Percentiles rank a stretch among this genome's conserved stretches.
These are phyloP conservation scores for Adelognathus sp. DNA, from an alignment of 2,888 invertebrate species.

Conservation along the genomic window DNA sequence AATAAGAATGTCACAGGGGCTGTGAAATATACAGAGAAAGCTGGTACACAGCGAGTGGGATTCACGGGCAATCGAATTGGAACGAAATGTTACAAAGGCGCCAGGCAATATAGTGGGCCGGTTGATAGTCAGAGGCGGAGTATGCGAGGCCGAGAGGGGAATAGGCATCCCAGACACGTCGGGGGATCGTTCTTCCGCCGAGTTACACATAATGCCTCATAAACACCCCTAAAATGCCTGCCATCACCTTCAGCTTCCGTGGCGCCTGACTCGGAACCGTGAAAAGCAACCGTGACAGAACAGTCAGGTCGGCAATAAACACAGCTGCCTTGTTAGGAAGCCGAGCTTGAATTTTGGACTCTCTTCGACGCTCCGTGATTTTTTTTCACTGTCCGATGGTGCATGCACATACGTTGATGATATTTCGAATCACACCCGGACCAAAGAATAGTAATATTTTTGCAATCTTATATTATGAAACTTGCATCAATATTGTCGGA, in stretches of 20 bases:
- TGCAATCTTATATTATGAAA: too few relatives aligned
- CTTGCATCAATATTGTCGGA: too few relatives aligned
- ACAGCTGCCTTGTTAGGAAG: slow-evolving; percentile 73
- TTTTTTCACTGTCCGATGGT: not conserved
- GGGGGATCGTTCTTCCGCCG: slow-evolving; percentile 78
- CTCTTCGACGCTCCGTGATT: not conserved
- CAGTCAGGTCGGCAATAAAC: slow-evolving; percentile 76
- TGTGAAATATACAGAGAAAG: not conserved
- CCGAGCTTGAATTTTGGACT: slow-evolving; percentile 3
- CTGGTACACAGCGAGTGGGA: slow-evolving; percentile 12
- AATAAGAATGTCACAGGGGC: not conserved
- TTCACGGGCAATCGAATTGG: slow-evolving; percentile 38
- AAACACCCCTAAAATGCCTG: slow-evolving; percentile 80
- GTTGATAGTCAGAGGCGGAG: slow-evolving; percentile 17
- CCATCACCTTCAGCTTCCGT: slow-evolving; percentile 74
- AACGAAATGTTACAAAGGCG: slow-evolving; percentile 24
- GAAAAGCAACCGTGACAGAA: slow-evolving; percentile 65
- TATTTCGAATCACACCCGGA: too few relatives aligned
- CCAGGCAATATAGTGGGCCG: slow-evolving; percentile 17
- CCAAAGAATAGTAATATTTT: too few relatives aligned
- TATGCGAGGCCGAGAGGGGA: not conserved
- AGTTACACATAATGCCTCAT: slow-evolving; percentile 81
- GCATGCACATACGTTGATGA: not conserved
- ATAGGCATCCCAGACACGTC: slow-evolving; percentile 37
- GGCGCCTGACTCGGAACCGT: slow-evolving; percentile 45